These are phyloP conservation scores for Danaus chrysippus DNA, from an alignment of 2,888 invertebrate genomes.

Conservation along the genomic window DNA sequence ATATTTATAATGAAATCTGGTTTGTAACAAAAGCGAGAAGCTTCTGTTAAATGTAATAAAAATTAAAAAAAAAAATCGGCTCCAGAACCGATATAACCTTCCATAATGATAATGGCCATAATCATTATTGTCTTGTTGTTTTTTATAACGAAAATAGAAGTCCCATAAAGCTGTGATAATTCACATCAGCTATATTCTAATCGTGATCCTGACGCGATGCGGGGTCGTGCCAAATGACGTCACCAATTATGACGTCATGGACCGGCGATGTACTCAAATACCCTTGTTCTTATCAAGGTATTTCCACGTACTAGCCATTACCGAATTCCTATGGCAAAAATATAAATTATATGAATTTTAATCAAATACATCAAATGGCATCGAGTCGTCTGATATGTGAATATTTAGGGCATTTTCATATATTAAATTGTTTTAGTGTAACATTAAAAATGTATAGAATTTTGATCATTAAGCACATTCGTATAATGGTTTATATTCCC, in stretches of 20 bases:
- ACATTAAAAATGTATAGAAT: not conserved
- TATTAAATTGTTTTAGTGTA: too few species aligned
- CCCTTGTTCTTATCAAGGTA: not conserved
- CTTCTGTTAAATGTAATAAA: conserved; percentile 6
- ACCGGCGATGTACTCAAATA: conserved; percentile 6
- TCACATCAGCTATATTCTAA: conserved; percentile 24
- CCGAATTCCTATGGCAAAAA: too few species aligned
- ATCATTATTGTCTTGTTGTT: conserved; percentile 10
- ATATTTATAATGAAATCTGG: conserved; percentile 23
- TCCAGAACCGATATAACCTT: not conserved
- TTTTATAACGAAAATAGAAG: conserved; percentile 23
- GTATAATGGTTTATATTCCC: not conserved
- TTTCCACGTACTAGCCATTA: not conserved
- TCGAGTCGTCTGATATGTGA: too few species aligned
- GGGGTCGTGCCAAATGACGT: conserved; percentile 30
- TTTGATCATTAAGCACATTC: not conserved
- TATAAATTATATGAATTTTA: too few species aligned
- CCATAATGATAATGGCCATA: conserved; percentile 1
- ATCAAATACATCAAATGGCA: too few species aligned
- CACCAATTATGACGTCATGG: conserved; percentile 18
- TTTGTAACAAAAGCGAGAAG: conserved; percentile 19
- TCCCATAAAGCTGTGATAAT: conserved; percentile 25
- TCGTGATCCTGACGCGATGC: conserved; percentile 25
- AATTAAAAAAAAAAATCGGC: not conserved
- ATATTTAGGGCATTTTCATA: too few species aligned